Conservation (phyloP, 2,797 vertebrate species). For the Silurus lanzhouensis region DNA sequence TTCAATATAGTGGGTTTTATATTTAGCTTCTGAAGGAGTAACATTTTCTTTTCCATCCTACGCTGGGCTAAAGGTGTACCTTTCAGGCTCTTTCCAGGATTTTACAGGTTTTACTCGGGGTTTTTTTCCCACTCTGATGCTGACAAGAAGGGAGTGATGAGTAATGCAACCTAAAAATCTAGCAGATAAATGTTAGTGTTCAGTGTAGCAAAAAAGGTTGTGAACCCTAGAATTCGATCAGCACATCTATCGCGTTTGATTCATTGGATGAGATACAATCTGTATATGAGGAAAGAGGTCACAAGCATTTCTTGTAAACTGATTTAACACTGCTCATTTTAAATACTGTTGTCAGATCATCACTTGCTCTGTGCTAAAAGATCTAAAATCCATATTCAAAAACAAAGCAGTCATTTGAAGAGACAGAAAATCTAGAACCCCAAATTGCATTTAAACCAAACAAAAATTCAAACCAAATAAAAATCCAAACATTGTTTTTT, state of each 20-base stretch:
- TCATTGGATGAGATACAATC: background rate
- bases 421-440: background rate
- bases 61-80: constrained; percentile 1
- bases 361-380: too few species aligned
- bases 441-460: background rate
- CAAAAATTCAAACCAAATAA: background rate
- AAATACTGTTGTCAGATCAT: background rate
- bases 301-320: background rate
- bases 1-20: constrained; percentile 9
- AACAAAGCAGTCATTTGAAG: background rate
- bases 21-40: constrained; percentile 4
- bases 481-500: background rate
- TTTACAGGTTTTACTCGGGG: background rate
- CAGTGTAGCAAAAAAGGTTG: too few species aligned
- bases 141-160: background rate
- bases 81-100: constrained; percentile 3
- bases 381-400: background rate
- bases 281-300: background rate
- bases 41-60: background rate
- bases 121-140: background rate
- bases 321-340: background rate
- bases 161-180: background rate
- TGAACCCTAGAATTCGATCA: background rate
- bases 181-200: background rate
- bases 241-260: background rate